A percentile compares a stretch with the other conserved stretches of the same genome.
Evolutionary conservation across 2,113 vertebrate genomes (phyloP).

Genomic region (Xiphias gladius): DNA sequence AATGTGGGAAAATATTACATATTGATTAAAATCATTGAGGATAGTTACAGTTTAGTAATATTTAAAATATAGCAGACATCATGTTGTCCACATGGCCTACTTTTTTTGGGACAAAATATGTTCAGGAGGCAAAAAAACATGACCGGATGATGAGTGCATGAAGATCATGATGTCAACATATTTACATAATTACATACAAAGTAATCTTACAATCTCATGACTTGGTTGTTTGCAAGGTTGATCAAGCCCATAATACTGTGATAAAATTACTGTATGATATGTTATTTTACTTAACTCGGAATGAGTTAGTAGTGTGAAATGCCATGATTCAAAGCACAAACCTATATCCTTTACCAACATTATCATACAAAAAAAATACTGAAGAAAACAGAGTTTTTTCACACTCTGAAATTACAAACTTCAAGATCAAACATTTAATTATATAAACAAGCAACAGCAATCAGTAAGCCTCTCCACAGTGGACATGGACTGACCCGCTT

Average conservation of each 20-base stretch:
- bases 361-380: slow-evolving; percentile 6
- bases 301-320: neutral
- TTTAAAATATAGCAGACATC: neutral
- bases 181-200: no score
- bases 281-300: slow-evolving; percentile 36
- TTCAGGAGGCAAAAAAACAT: neutral
- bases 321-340: slow-evolving; percentile 10
- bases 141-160: neutral
- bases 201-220: neutral
- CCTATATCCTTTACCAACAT: neutral
- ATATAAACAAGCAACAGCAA: slow-evolving; percentile 21
- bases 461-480: neutral
- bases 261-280: neutral
- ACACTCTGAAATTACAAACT: neutral
- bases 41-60: neutral
- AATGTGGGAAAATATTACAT: neutral
- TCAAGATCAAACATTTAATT: neutral
- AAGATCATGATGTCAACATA: neutral
- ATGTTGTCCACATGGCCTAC: neutral
- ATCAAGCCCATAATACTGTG: neutral
- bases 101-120: neutral
- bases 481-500: neutral
- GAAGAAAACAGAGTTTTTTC: slow-evolving; percentile 2
- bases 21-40: neutral
- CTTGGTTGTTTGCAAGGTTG: neutral